Evolutionary conservation across 2,797 vertebrate genomes (phyloP).

Genomic region (Sebastes oblongus): DNA sequence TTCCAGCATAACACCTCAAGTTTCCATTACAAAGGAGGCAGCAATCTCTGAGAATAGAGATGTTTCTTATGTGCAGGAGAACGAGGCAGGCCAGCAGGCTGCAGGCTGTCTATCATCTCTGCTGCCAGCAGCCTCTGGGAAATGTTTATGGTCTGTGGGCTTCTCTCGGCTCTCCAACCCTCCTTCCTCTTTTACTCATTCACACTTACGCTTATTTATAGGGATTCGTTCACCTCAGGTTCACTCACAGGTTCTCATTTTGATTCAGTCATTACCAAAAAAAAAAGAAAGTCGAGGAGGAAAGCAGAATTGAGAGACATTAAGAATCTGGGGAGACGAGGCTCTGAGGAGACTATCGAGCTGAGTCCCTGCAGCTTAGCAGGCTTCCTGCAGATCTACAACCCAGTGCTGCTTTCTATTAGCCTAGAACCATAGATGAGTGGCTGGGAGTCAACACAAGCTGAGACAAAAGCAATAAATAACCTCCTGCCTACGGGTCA

Average conservation of each 20-base stretch:
- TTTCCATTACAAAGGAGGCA: conserved; percentile 42
- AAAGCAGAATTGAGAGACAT: conserved; percentile 38
- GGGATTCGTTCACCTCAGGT: conserved; percentile 40
- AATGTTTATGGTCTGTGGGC: conserved; percentile 52
- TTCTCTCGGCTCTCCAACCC: conserved; percentile 43
- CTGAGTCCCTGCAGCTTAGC: conserved; percentile 38
- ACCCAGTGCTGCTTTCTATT: conserved; percentile 64
- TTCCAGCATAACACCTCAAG: conserved; percentile 16
- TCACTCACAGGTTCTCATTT: conserved; percentile 46
- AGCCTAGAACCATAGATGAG: conserved; percentile 69
- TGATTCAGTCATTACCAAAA: conserved; percentile 23
- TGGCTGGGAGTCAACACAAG: conserved; percentile 67
- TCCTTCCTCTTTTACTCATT: conserved; percentile 33
- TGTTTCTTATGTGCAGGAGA: conserved; percentile 33
- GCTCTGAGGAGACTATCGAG: conserved; percentile 39
- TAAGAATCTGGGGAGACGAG: conserved; percentile 34
- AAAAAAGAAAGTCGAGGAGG: conserved; percentile 5
- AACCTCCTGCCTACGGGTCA: conserved; percentile 71
- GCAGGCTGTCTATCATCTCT: conserved; percentile 53
- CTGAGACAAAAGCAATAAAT: conserved; percentile 80
- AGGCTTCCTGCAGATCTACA: conserved; percentile 59
- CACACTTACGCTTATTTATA: conserved; percentile 31
- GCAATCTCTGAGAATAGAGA: conserved; percentile 40
- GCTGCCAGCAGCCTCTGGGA: conserved; percentile 46
- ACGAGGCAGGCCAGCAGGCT: conserved; percentile 37